Evolutionary conservation across 2,113 vertebrate species (phyloP).

Genomic region (Microtus richardsoni): DNA sequence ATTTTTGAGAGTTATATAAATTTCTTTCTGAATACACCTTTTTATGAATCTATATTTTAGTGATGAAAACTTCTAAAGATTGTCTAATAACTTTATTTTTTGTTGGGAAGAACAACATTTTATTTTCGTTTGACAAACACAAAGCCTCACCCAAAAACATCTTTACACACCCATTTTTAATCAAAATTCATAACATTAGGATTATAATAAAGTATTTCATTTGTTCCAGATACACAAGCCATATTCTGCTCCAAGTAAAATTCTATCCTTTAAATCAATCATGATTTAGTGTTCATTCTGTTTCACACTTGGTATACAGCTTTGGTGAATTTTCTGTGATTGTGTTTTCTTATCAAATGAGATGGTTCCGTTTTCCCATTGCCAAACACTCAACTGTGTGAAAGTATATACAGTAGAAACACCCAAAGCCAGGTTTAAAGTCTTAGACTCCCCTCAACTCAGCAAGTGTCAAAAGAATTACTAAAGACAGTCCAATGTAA

Average conservation of each 20-base stretch:
- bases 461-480: neutral
- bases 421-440: neutral
- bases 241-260: neutral
- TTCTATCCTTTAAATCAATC: neutral
- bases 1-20: neutral
- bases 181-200: neutral
- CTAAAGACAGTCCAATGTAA: neutral
- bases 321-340: neutral
- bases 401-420: neutral
- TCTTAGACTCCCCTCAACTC: neutral
- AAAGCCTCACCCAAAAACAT: neutral
- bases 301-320: neutral
- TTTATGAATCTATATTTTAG: neutral
- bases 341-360: neutral
- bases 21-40: neutral
- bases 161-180: neutral
- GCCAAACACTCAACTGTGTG: neutral
- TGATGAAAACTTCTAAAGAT: neutral
- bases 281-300: neutral
- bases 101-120: neutral
- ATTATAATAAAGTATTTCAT: neutral
- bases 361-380: neutral
- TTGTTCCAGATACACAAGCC: neutral
- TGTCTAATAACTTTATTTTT: neutral
- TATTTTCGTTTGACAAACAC: neutral